Conservation (phyloP, 2,888 invertebrate species). For the Rotaria socialis region DNA sequence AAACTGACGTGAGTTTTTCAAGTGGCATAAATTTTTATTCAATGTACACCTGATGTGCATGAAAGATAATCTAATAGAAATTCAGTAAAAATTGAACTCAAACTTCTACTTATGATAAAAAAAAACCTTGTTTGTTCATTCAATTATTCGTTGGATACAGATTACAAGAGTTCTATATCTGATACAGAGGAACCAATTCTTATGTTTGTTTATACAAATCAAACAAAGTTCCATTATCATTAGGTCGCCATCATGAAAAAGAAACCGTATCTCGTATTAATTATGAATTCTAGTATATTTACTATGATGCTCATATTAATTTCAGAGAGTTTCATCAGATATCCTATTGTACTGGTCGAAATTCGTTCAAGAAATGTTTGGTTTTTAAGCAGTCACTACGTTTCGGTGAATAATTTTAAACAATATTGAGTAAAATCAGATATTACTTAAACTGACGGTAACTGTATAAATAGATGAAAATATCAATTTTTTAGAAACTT, state of each 20-base stretch:
- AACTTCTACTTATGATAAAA: too few relatives aligned
- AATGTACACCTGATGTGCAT: too few relatives aligned
- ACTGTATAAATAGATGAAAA: too few relatives aligned
- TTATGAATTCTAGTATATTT: not conserved
- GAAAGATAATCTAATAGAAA: too few relatives aligned
- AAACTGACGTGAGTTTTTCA: too few relatives aligned
- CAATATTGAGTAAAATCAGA: not conserved
- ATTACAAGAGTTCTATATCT: not conserved
- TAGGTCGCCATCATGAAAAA: not conserved
- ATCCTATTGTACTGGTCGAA: not conserved
- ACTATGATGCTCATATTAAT: not conserved
- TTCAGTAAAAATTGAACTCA: too few relatives aligned
- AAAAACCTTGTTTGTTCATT: too few relatives aligned
- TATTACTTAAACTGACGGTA: too few relatives aligned
- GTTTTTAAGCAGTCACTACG: too few relatives aligned
- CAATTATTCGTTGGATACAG: not conserved
- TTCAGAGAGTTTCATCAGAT: not conserved
- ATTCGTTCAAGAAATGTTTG: too few relatives aligned
- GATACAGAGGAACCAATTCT: not conserved
- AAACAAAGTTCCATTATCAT: not conserved
- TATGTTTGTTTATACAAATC: not conserved
- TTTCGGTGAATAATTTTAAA: constrained; percentile 30
- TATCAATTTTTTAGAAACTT: too few relatives aligned
- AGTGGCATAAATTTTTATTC: too few relatives aligned
- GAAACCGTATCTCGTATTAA: not conserved